Evolutionary conservation across 2,797 vertebrate genomes (phyloP).

Genomic region (Sebastes steindachneri): DNA sequence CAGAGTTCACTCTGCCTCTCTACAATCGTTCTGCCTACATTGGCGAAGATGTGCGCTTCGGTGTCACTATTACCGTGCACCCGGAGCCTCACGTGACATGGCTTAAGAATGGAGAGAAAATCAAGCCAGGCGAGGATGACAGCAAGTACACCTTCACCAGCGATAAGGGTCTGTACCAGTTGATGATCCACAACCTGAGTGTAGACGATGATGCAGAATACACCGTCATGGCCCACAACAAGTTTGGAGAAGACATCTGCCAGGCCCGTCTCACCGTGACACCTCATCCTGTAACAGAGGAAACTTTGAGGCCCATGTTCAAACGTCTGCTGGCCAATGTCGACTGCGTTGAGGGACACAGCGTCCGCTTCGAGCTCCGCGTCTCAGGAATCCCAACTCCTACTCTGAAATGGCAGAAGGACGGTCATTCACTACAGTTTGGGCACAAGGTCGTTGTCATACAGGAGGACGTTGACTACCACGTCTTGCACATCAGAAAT

Average conservation of each 20-base stretch:
- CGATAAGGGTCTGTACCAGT: constrained; percentile 98
- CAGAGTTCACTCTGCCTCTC: constrained; percentile 97
- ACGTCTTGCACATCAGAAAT: constrained; percentile 92
- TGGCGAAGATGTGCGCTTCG: constrained; percentile 97
- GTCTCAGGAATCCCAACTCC: constrained; percentile 91
- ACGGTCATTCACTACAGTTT: constrained; percentile 89
- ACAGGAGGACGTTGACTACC: constrained; percentile 92
- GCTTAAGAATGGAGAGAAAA: constrained; percentile 96
- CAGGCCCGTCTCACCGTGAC: constrained; percentile 93
- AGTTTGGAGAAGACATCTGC: constrained; percentile 97
- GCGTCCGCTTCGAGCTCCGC: constrained; percentile 92
- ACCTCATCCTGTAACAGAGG: constrained; percentile 89
- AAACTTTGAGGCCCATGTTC: constrained; percentile 97
- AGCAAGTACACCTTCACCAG: constrained; percentile 94
- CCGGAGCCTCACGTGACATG: constrained; percentile 96
- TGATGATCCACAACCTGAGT: constrained; percentile 92
- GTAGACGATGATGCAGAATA: constrained; percentile 93
- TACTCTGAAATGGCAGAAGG: constrained; percentile 94
- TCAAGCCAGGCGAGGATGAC: constrained; percentile 91
- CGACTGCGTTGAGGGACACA: constrained; percentile 94
- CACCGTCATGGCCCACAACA: constrained; percentile 93
- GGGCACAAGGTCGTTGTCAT: constrained; percentile 91
- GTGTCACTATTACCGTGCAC: constrained; percentile 98
- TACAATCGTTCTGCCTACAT: constrained; percentile 93
- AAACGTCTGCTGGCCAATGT: constrained; percentile 95